These are phyloP conservation scores for Gila robusta DNA, from an alignment of 2,797 vertebrate genomes.

Conservation along the genomic window DNA sequence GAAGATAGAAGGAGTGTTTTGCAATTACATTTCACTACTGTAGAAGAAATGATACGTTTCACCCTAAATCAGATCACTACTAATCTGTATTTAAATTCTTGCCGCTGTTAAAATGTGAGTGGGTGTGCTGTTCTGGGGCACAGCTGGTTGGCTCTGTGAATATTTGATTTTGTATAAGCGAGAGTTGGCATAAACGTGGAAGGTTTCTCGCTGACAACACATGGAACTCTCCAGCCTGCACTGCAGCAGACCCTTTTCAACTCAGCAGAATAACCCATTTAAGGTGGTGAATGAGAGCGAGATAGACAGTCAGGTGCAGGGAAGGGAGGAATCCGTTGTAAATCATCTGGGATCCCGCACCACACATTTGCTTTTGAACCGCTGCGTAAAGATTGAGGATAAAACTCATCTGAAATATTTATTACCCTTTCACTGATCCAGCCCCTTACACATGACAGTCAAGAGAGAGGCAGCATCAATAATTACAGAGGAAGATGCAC, in stretches of 20 bases:
- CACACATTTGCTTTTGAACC: conserved; percentile 68
- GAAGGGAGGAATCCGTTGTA: conserved; percentile 39
- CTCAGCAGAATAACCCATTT: conserved; percentile 29
- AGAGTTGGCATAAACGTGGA: conserved; percentile 28
- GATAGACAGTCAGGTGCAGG: background rate
- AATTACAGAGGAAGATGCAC: conserved; percentile 62
- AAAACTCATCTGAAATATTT: conserved; percentile 76
- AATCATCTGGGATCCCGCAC: conserved; percentile 60
- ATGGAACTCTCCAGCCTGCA: conserved; percentile 59
- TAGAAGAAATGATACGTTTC: background rate
- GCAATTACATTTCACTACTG: background rate
- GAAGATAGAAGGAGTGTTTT: background rate
- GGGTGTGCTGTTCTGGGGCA: conserved; percentile 4
- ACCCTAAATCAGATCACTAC: conserved; percentile 10
- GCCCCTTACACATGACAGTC: conserved; percentile 65
- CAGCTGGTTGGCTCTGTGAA: conserved; percentile 35
- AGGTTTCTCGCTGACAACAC: conserved; percentile 57
- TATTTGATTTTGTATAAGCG: conserved; percentile 46
- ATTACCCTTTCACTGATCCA: conserved; percentile 72
- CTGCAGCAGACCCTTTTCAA: conserved; percentile 25
- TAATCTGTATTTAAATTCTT: conserved; percentile 36
- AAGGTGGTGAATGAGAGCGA: conserved; percentile 32
- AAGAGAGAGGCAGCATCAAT: conserved; percentile 73
- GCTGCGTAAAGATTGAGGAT: conserved; percentile 67
- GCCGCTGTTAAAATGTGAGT: conserved; percentile 8